A percentile compares a stretch with the other conserved stretches of the same genome.
Evolutionary conservation across 2,888 invertebrate genomes (phyloP).

Genomic region (Platycheirus rosarum): DNA sequence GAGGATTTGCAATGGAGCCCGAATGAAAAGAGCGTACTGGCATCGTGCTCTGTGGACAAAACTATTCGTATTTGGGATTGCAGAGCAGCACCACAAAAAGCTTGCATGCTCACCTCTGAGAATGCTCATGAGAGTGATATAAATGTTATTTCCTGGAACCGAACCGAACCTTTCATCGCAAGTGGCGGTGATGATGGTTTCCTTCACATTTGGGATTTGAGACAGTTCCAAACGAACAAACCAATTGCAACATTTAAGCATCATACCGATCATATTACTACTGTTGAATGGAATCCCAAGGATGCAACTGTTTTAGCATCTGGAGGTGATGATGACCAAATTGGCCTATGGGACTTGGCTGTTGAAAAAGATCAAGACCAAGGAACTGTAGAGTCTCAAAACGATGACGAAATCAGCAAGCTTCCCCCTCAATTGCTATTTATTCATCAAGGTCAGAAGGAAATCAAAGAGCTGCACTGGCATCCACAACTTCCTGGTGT

Average conservation of each 20-base stretch:
- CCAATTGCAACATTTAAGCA: conserved; percentile 97
- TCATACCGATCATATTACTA: conserved; percentile 95
- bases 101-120: conserved; percentile 94
- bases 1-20: conserved; percentile 99
- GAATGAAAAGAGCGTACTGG: conserved; percentile 93
- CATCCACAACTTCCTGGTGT: conserved; percentile 97
- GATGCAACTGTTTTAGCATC: conserved; percentile 97
- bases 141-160: conserved; percentile 99
- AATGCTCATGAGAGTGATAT: conserved; percentile 96
- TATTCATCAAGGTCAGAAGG: conserved; percentile 98
- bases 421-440: conserved; percentile 98
- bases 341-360: conserved; percentile 98
- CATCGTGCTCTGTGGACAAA: conserved; percentile 94
- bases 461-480: conserved; percentile 99
- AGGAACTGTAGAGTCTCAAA: conserved; percentile 86
- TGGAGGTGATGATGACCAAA: conserved; percentile 96
- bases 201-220: conserved; percentile 97
- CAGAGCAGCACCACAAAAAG: conserved; percentile 91
- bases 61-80: conserved; percentile 98
- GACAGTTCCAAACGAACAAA: conserved; percentile 90
- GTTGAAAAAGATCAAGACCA: conserved; percentile 90
- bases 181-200: conserved; percentile 98
- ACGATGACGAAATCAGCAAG: conserved; percentile 87
- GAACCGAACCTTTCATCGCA: conserved; percentile 93
- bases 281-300: conserved; percentile 97